Evolutionary conservation across 2,888 invertebrate species (phyloP), one percentile per base, ranked within the genome.

Genomic region (Chorisops tibialis): DNA sequence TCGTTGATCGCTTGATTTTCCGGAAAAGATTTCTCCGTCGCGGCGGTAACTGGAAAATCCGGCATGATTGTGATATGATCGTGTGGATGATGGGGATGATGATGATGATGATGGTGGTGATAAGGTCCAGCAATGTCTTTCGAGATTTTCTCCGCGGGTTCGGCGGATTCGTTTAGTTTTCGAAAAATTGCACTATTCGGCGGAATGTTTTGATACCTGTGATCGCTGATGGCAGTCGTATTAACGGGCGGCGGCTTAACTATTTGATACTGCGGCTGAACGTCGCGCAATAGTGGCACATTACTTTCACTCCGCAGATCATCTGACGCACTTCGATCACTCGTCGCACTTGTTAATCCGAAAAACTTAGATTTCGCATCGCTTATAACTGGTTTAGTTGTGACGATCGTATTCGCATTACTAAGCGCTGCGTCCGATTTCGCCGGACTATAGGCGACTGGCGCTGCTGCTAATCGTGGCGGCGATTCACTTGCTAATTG

Each of bases 341-440:
- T 45, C 16, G 18, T 45, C 4, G 21, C 11, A 19, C 74, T 73
- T 63, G 51, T 63, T 11, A 76, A 66, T 47, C 78, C 78, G 66
- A 78, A 78, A 68, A 78, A 78, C 62, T 75, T 75, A 47, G 76
- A 78, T 69, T 78, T 78, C 39, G 78, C 78, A 67, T 77, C 77
- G 66, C 75, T 77, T 18, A 77, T 69, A 4, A 77, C 78, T 16
- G 78, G 75, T 69, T 74, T 75, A 11, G 24, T 45, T 24, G 43
- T 43, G 16, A 43, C 56, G 45, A 72, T 71, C 54, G 70, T 67
- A 19, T 70, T 70, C 56, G 69, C 56, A 22, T 24, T 18, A 45
- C 45, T 35, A 12, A 12, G n/a, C 24, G 24, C 24, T 14, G 11
- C 30, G 56, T 56, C 30, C 43, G 56, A 65, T 59, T 49, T 66